These are phyloP conservation scores for Epizoanthus scotinus DNA, from an alignment of 92 coral and sea anemone genomes.

Conservation along the genomic window DNA sequence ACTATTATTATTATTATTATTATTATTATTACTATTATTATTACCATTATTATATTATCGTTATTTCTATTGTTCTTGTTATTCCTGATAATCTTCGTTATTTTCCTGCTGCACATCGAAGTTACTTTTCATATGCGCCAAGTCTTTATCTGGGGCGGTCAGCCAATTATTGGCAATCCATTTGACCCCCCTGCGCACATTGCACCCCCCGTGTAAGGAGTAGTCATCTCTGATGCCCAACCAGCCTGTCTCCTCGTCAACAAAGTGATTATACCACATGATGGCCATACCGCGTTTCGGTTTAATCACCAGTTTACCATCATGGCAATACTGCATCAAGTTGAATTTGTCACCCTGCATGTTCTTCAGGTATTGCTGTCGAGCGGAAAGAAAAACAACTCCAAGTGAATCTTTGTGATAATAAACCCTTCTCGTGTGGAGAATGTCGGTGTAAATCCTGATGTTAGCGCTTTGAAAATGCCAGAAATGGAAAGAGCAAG, in stretches of 20 bases:
- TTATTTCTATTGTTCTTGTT: too few species aligned
- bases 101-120: slow-evolving; percentile 45
- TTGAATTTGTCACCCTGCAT: slow-evolving; percentile 73
- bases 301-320: slow-evolving; percentile 64
- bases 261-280: slow-evolving; percentile 89
- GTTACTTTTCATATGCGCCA: slow-evolving; percentile 55
- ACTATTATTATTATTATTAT: too few species aligned
- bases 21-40: too few species aligned
- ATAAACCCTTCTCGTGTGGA: too few species aligned
- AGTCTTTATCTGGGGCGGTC: slow-evolving; percentile 70
- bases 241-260: slow-evolving; percentile 82
- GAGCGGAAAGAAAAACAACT: not conserved
- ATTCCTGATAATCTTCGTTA: not conserved
- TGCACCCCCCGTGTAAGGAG: slow-evolving; percentile 87
- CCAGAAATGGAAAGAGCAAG: too few species aligned
- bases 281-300: slow-evolving; percentile 80
- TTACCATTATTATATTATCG: too few species aligned
- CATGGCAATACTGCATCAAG: slow-evolving; percentile 74
- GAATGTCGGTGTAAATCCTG: too few species aligned
- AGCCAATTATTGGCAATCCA: slow-evolving; percentile 93
- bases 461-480: too few species aligned
- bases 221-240: slow-evolving; percentile 79
- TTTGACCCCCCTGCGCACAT: slow-evolving; percentile 68
- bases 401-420: too few species aligned
- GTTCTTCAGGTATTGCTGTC: slow-evolving; percentile 52